These are phyloP conservation scores for Miniopterus natalensis DNA, from an alignment of 2,113 vertebrate genomes.

Conservation along the genomic window DNA sequence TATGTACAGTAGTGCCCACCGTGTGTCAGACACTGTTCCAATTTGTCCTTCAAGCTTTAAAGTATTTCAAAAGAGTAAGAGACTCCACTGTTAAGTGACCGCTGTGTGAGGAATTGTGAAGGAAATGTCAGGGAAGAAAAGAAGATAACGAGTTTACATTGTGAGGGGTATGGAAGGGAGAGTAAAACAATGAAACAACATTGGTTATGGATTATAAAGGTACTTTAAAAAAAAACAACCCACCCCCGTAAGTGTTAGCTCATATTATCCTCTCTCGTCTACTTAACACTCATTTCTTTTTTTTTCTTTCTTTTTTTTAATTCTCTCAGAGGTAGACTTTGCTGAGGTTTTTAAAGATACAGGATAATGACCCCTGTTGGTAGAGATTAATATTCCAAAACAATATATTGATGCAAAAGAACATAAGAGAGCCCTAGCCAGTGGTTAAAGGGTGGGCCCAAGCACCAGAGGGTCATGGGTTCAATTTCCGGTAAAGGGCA, in stretches of 20 bases:
- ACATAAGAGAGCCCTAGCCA: neutral
- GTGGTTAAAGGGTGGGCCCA: too few species aligned
- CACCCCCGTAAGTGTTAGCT: neutral
- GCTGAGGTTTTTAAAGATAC: neutral
- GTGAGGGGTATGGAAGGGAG: neutral
- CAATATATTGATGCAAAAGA: neutral
- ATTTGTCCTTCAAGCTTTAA: constrained; percentile 6
- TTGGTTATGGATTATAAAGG: neutral
- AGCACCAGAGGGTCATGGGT: too few species aligned
- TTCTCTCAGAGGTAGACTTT: constrained; percentile 3
- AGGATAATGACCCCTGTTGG: neutral
- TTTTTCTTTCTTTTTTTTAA: neutral
- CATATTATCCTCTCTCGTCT: neutral
- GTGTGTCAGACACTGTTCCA: neutral
- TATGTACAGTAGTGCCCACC: neutral
- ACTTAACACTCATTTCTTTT: neutral
- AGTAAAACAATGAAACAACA: constrained; percentile 26
- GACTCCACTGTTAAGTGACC: neutral
- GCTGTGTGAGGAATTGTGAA: neutral
- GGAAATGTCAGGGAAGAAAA: neutral
- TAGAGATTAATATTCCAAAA: constrained; percentile 20
- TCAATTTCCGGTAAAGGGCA: too few species aligned
- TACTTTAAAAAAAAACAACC: neutral
- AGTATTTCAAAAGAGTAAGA: neutral
- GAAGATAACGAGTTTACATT: constrained; percentile 27